These are phyloP conservation scores for Odobenus rosmarus DNA, from an alignment of 2,113 vertebrate genomes.

Conservation along the genomic window DNA sequence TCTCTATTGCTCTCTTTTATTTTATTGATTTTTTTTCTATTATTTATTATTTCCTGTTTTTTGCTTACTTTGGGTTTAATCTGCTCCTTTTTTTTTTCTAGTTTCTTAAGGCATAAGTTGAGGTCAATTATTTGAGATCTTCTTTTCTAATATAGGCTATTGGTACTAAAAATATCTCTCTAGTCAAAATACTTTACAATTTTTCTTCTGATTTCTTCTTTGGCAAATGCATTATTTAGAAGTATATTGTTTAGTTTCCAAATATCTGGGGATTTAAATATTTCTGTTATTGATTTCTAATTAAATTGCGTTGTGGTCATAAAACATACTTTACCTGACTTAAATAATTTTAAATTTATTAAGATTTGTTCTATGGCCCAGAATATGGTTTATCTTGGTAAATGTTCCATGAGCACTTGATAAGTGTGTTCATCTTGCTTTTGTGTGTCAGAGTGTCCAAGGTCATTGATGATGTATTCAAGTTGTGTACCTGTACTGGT, in stretches of 20 bases:
- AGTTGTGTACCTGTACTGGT: neutral
- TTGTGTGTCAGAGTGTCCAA: neutral
- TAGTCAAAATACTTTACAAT: constrained; percentile 11
- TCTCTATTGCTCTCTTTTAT: neutral
- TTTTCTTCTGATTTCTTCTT: neutral
- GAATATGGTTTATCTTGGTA: neutral
- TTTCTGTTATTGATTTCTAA: neutral
- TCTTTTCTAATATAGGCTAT: neutral
- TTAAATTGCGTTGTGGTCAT: neutral
- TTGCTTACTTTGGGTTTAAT: neutral
- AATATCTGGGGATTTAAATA: neutral
- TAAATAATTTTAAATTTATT: neutral
- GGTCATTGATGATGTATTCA: neutral
- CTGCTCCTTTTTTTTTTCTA: neutral
- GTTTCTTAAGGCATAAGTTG: neutral
- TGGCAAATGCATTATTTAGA: neutral
- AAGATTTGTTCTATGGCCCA: neutral
- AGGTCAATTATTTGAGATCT: neutral
- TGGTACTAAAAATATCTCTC: neutral
- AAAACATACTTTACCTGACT: neutral
- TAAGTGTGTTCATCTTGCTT: neutral
- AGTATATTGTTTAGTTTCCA: neutral
- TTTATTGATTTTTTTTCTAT: neutral
- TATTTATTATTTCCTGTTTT: neutral
- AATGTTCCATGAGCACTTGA: neutral